Evolutionary conservation across 2,888 invertebrate genomes (phyloP), one percentile per base, ranked within the genome.

Genomic region (Toxonevra muliebris): DNA sequence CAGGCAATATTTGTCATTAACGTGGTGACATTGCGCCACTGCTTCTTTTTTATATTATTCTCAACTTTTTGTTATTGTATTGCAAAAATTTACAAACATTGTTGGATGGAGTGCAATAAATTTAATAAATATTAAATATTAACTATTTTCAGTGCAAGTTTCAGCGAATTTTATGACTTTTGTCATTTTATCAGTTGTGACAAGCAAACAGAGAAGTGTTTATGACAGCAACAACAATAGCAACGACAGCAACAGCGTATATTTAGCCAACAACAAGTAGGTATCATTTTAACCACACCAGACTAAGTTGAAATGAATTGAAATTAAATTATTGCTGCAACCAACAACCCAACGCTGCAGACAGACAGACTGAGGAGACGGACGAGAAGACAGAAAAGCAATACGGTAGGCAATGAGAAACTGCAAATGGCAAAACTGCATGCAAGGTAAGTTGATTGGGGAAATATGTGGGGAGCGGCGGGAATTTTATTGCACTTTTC

Each of bases 91-190:
- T 15, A 62, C 7, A 13, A 40, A 41, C 45, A 43, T 50, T 54
- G 48, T 62, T 10, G n/a, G n/a, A 9, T 45, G 17, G 65, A 68
- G 76, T 41, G 72, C 70, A 79, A 76, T 79, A 79, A 79, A 79
- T 76, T 79, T 76, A 75, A 76, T 79, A 79, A 79, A 79, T 80
- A 81, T 74, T 76, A 69, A 71, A 60, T 66, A 68, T 69, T 66
- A 69, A 62, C 60, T 50, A 66, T 78, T 52, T 55, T 61, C 66
- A 66, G 61, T 58, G 61, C 61, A 65, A 68, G 69, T 70, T 71
- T 73, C 70, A 2, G 30, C 66, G 60, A 69, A 69, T 71, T 73
- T 71, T 73, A 73, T 71, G 70, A 57, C 70, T 61, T 64, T 66
- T 40, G 59, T 60, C 55, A 63, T 62, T 15, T 13, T 66, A 66